Conservation (phyloP, 2,113 vertebrate species). For the Bufo bufo region DNA sequence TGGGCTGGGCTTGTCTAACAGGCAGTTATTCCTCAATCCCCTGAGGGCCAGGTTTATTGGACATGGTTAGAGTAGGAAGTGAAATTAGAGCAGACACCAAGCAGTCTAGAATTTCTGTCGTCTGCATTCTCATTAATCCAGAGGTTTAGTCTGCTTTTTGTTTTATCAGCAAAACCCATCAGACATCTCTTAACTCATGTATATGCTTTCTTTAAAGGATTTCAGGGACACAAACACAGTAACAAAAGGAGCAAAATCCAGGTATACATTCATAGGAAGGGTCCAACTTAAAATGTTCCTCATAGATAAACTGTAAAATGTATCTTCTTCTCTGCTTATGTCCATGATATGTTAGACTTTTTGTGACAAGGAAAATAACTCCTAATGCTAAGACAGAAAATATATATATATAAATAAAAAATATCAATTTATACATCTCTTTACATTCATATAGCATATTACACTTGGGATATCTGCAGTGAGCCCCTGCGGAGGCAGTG, state of each 20-base stretch:
- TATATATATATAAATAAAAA: no score
- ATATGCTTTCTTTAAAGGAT: conserved; percentile 25
- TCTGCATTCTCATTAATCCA: conserved; percentile 66
- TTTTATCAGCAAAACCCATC: conserved; percentile 66
- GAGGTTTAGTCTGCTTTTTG: conserved; percentile 65
- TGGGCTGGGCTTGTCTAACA: conserved; percentile 39
- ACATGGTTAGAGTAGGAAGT: conserved; percentile 38
- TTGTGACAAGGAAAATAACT: no score
- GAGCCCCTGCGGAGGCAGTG: no score
- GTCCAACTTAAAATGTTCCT: neutral
- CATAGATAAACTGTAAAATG: neutral
- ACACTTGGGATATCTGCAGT: no score
- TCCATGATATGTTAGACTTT: neutral
- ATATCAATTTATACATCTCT: no score
- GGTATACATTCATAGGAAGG: neutral
- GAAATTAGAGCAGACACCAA: conserved; percentile 64
- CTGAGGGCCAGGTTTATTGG: conserved; percentile 45
- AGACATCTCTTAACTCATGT: conserved; percentile 10
- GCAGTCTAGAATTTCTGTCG: conserved; percentile 63
- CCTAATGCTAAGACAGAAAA: no score
- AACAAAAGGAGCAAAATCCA: neutral
- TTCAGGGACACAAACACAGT: neutral
- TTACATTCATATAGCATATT: no score
- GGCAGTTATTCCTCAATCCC: neutral
- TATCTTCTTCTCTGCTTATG: neutral